Evolutionary conservation across 2,888 invertebrate species (phyloP), one percentile per base, ranked within the genome.

Genomic region (Holacanthella duospinosa): DNA sequence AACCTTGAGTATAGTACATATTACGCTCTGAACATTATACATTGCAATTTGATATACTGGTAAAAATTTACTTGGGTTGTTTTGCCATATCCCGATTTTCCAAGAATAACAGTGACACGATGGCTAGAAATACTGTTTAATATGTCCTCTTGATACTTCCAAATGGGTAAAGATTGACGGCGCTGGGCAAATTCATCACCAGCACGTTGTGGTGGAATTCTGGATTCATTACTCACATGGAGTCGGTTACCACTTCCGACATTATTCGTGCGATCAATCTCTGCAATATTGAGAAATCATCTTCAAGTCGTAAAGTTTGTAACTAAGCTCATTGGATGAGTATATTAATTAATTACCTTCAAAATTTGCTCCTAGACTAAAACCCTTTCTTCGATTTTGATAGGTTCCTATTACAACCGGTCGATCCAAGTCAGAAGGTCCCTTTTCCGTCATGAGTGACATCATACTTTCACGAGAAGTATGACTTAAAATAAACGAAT

Each of bases 31-130:
- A n/a, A 48, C 6, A 48, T 48, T 16, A 48, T 48, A 36, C 6
- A 6, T 36, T 19, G 43, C 55, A 55, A 24, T 53, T 12, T 75
- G 16, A 81, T 79, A 0, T 82, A 82, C 48, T 82, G 19, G 48
- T 60, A 62, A 44, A 12, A 57, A 63, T 67, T 63, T 72, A 82
- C 81, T 81, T 95, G 95, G 0, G 95, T 95, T 0, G 94, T 93
- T 81, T 95, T 95, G 0, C 95, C 95, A 61, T 89, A 90, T 0
- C 94, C 95, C 0, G 95, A 36, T 16, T 55, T 26, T 60, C 89
- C 88, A 2, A 85, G 83, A 26, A 93, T 82, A 16, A 81, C 73
- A 1, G 78, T 75, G 62, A 86, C 84, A 80, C 86, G 84, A 74
- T 87, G 84, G 24, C 81, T 79, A 59, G 80, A 78, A 57, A 89